Percentiles rank a stretch among this genome's conserved stretches.
phyloP scores from a whole-genome alignment of 2,797 vertebrate genomes.

The Anisognathus igniventris region DNA sequence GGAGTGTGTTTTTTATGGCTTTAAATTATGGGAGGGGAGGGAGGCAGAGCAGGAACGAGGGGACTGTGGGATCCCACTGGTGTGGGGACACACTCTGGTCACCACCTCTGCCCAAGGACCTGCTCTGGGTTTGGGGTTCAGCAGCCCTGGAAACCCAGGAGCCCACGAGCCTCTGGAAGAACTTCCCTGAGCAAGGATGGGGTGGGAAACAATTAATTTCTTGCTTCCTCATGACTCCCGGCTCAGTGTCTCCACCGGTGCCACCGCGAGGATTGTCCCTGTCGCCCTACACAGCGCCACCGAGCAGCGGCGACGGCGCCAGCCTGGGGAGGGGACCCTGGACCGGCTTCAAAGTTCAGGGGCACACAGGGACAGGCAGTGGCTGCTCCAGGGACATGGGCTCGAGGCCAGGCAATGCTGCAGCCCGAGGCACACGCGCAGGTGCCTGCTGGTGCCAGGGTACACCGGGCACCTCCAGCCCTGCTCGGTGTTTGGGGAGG shows the following conservation, averaged over 20 bases:
- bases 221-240: background rate
- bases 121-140: background rate
- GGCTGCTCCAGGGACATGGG: background rate
- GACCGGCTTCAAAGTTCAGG: background rate
- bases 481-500: fast-evolving
- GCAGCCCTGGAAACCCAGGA: background rate
- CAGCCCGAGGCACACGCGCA: fast-evolving
- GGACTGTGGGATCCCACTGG: fast-evolving
- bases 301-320: background rate
- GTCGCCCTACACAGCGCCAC: fast-evolving
- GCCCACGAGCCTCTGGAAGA: background rate
- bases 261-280: fast-evolving
- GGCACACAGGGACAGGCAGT: background rate
- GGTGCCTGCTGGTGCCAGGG: background rate
- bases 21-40: background rate
- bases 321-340: background rate
- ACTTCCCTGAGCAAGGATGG: background rate
- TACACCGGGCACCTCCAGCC: fast-evolving
- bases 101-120: background rate
- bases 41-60: background rate
- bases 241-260: background rate
- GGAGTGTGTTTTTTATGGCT: background rate
- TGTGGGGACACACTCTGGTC: background rate
- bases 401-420: background rate
- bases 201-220: background rate